Percentiles rank a stretch among this genome's conserved stretches.
Evolutionary conservation across 2,113 vertebrate genomes (phyloP).

Genomic region (Anolis carolinensis): DNA sequence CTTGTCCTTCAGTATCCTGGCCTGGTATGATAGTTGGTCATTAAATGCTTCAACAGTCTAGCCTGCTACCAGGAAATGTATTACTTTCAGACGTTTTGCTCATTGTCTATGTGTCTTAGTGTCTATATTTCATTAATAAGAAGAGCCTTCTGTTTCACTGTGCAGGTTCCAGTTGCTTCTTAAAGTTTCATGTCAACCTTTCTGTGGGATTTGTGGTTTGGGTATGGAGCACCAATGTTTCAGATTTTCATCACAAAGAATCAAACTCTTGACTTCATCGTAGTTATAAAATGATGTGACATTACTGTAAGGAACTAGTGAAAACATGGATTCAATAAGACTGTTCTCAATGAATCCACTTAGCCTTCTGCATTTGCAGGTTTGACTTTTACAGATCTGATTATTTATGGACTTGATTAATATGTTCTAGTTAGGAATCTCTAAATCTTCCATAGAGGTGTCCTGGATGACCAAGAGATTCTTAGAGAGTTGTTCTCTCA

Average conservation of each 20-base stretch:
- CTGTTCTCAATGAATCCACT: neutral
- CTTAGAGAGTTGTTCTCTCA: no score
- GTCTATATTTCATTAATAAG: slow-evolving; percentile 28
- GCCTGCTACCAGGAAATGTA: slow-evolving; percentile 21
- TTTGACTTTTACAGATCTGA: no score
- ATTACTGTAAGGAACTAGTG: slow-evolving; percentile 11
- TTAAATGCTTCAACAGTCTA: slow-evolving; percentile 42
- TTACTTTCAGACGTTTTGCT: slow-evolving; percentile 29
- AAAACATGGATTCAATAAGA: slow-evolving; percentile 47
- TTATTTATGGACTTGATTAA: no score
- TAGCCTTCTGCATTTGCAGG: no score
- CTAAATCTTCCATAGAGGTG: no score
- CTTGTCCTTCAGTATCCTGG: slow-evolving; percentile 45
- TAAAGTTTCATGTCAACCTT: neutral
- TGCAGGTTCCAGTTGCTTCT: slow-evolving; percentile 9
- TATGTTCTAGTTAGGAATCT: no score
- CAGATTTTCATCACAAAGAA: slow-evolving; percentile 11
- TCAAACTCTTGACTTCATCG: neutral
- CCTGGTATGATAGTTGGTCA: slow-evolving; percentile 47
- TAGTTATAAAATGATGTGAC: neutral
- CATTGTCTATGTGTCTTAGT: slow-evolving; percentile 14
- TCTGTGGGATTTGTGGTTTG: slow-evolving; percentile 8
- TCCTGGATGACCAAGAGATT: no score
- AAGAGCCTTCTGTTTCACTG: slow-evolving; percentile 12
- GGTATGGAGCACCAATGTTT: neutral